Percentiles rank a stretch among this genome's conserved stretches.
Evolutionary conservation across 2,113 vertebrate species (phyloP).

Genomic region (Mungos mungo): DNA sequence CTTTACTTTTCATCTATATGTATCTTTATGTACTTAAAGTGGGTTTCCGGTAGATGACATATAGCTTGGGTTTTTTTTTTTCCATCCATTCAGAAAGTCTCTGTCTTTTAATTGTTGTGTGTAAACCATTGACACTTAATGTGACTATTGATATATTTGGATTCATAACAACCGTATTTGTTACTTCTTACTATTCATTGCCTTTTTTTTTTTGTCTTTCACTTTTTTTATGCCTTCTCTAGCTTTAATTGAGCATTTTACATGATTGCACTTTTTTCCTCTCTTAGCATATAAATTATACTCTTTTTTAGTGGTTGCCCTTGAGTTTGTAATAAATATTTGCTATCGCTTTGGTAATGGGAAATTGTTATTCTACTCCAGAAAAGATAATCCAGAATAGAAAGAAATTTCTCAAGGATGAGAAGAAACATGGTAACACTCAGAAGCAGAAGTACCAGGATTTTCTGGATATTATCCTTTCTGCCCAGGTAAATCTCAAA

Average conservation of each 20-base stretch:
- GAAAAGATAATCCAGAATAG: constrained; percentile 85
- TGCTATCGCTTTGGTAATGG: background rate
- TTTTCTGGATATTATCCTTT: constrained; percentile 91
- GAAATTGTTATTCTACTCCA: constrained; percentile 39
- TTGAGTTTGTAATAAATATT: background rate
- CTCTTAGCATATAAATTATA: background rate
- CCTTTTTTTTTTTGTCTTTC: background rate
- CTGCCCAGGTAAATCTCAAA: constrained; percentile 84
- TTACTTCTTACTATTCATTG: background rate
- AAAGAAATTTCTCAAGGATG: constrained; percentile 83
- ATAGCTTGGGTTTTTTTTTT: background rate
- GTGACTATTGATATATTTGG: background rate
- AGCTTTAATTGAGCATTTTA: background rate
- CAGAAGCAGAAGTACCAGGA: constrained; percentile 84
- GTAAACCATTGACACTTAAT: background rate
- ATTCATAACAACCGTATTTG: background rate
- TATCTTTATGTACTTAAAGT: background rate
- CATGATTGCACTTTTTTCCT: background rate
- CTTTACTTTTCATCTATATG: background rate
- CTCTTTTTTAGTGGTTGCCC: background rate
- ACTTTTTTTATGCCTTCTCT: background rate
- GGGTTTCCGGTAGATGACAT: background rate
- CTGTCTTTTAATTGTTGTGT: background rate
- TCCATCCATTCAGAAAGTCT: background rate
- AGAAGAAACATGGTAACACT: constrained; percentile 77